These are phyloP conservation scores for Megalops cyprinoides DNA, from an alignment of 2,797 vertebrate species.

Conservation along the genomic window DNA sequence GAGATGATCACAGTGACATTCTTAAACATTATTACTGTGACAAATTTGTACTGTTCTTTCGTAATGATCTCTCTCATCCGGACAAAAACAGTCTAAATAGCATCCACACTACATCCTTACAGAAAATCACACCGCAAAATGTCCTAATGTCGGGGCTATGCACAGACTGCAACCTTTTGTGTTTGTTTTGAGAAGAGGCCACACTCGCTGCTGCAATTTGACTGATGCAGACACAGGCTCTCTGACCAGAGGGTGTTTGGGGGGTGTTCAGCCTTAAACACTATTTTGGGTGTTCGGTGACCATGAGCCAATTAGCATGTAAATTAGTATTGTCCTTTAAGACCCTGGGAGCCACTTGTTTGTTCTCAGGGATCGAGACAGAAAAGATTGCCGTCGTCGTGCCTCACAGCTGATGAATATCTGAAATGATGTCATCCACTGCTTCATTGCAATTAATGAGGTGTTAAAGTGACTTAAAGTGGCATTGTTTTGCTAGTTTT, in stretches of 20 bases:
- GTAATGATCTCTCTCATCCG: not conserved
- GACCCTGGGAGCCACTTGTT: not conserved
- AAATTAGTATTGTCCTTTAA: constrained; percentile 3
- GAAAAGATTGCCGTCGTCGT: not conserved
- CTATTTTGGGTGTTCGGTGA: not conserved
- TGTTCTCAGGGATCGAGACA: not conserved
- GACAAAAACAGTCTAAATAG: not conserved
- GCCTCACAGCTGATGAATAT: not conserved
- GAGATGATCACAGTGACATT: not conserved
- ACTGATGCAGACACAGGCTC: not conserved
- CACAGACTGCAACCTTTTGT: not conserved
- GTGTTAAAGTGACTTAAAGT: not conserved
- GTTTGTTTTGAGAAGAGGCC: not conserved
- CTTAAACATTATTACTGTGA: not conserved
- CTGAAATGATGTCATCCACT: not conserved
- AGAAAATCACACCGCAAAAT: not conserved
- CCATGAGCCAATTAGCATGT: constrained; percentile 10
- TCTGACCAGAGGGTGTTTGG: not conserved
- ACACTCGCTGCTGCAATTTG: not conserved
- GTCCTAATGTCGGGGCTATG: not conserved
- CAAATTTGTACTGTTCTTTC: not conserved
- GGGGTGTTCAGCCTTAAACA: not conserved
- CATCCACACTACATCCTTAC: not conserved
- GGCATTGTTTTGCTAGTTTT: not conserved
- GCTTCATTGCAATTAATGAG: not conserved